Conservation (phyloP, 2,113 vertebrate species). For the Mionectes macconnelli region DNA sequence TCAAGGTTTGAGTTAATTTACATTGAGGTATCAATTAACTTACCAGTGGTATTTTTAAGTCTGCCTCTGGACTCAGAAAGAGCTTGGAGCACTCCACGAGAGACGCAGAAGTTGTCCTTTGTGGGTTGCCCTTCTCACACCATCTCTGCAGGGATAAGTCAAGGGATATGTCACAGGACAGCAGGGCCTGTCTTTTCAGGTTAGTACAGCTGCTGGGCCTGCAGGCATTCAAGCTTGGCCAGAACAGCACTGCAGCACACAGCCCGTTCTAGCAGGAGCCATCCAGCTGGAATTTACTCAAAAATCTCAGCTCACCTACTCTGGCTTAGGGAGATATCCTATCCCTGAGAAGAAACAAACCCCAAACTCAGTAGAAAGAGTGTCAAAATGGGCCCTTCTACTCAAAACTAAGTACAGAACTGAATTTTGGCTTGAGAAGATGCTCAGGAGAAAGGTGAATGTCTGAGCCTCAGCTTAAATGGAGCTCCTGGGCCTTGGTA, state of each 20-base stretch:
- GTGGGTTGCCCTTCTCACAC: not conserved
- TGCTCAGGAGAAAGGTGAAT: rapidly evolving
- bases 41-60: not conserved
- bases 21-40: not conserved
- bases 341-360: rapidly evolving
- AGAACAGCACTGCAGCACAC: not conserved
- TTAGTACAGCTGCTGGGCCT: not conserved
- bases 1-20: not conserved
- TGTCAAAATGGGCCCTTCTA: not conserved
- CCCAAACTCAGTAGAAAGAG: rapidly evolving
- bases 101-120: rapidly evolving
- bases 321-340: not conserved
- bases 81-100: not conserved
- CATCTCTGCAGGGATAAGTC: not conserved
- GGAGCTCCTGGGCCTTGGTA: not conserved
- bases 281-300: not conserved
- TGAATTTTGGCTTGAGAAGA: not conserved
- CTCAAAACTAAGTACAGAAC: not conserved
- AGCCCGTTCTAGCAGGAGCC: not conserved
- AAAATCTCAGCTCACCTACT: not conserved
- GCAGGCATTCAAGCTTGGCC: not conserved
- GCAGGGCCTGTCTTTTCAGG: not conserved
- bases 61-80: not conserved
- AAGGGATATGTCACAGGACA: rapidly evolving
- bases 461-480: not conserved